These are phyloP conservation scores for Heliconius erato DNA, from an alignment of 2,888 invertebrate species.

Conservation along the genomic window DNA sequence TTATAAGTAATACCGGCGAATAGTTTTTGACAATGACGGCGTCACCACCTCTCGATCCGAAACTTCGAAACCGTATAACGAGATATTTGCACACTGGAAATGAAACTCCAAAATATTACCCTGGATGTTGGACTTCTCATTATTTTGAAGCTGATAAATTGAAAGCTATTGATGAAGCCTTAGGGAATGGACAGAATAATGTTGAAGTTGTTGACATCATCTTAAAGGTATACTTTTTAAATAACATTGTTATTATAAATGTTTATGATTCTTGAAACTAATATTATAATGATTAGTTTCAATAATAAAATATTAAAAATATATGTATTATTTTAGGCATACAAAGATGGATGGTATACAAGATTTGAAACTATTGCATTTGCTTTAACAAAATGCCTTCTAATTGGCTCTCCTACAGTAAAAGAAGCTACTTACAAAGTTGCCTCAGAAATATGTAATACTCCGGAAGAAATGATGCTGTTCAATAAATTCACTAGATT, in stretches of 20 bases:
- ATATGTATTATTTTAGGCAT: constrained; percentile 71
- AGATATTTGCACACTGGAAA: constrained; percentile 84
- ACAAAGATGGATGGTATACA: constrained; percentile 80
- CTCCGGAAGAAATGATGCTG: constrained; percentile 87
- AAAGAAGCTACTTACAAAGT: constrained; percentile 84
- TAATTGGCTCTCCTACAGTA: constrained; percentile 68
- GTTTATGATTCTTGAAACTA: too few relatives aligned
- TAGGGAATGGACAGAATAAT: constrained; percentile 59
- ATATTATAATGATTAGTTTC: too few relatives aligned
- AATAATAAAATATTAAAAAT: neutral
- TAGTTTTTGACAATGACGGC: constrained; percentile 62
- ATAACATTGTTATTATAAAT: neutral
- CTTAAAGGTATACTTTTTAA: constrained; percentile 63
- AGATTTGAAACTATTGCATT: constrained; percentile 87
- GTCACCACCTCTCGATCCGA: constrained; percentile 63
- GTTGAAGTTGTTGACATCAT: constrained; percentile 71
- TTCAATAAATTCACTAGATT: constrained; percentile 86
- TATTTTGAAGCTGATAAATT: constrained; percentile 79
- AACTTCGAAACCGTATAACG: constrained; percentile 72
- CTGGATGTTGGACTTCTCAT: constrained; percentile 84
- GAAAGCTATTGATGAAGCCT: constrained; percentile 66
- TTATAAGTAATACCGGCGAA: constrained; percentile 40
- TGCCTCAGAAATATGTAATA: constrained; percentile 84
- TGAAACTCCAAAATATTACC: constrained; percentile 84
- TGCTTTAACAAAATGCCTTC: constrained; percentile 87